A percentile compares a stretch with the other conserved stretches of the same genome.
Evolutionary conservation across 2,888 invertebrate genomes (phyloP).

Genomic region (Octonoba sinensis): DNA sequence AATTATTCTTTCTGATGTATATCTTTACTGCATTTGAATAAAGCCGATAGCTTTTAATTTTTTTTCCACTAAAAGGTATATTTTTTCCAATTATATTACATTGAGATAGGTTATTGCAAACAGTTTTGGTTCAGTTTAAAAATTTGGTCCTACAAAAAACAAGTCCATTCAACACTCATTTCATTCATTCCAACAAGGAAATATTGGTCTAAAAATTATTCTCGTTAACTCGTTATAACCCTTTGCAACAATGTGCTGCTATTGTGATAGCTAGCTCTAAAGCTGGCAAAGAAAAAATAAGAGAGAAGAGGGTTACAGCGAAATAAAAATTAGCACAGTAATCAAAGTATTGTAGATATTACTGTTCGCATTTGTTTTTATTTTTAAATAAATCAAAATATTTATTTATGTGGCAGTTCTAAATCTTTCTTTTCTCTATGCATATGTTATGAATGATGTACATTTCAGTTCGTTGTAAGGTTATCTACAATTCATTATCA

Average conservation of each 20-base stretch:
- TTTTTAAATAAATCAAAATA: conserved; percentile 1
- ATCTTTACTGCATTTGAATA: no score
- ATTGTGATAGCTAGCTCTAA: neutral
- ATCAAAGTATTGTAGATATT: conserved; percentile 22
- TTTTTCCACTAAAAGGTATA: no score
- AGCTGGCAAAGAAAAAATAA: neutral
- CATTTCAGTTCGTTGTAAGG: conserved; percentile 13
- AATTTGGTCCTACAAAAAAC: no score
- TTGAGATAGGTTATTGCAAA: no score
- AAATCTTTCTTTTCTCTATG: neutral
- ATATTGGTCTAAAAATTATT: neutral
- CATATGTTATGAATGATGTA: neutral
- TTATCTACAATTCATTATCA: neutral
- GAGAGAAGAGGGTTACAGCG: neutral
- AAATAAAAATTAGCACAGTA: conserved; percentile 2
- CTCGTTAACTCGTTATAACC: neutral
- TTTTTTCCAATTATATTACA: no score
- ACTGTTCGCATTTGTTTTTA: conserved; percentile 7
- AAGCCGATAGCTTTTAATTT: no score
- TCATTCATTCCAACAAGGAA: neutral
- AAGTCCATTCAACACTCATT: neutral
- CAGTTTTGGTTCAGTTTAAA: no score
- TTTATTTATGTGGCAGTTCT: conserved; percentile 26
- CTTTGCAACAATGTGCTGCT: neutral
- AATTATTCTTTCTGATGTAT: no score